Conservation (phyloP, 2,797 vertebrate genomes). For the Enteromius thamalakanensis region DNA sequence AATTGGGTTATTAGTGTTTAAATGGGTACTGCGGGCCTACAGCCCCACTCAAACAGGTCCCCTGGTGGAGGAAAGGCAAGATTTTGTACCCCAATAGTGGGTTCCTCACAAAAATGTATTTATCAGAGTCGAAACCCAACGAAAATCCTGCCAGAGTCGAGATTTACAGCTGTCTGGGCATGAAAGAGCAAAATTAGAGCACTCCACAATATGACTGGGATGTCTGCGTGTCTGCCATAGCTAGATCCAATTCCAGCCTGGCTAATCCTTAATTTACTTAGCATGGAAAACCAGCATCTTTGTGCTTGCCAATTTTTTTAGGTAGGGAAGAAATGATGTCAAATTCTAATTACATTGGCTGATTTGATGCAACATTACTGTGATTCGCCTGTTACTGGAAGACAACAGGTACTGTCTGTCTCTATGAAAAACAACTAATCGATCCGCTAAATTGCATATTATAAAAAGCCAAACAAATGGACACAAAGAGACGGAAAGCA, state of each 20-base stretch:
- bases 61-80: slow-evolving; percentile 56
- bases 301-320: slow-evolving; percentile 37
- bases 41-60: slow-evolving; percentile 64
- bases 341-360: slow-evolving; percentile 53
- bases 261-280: slow-evolving; percentile 56
- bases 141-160: slow-evolving; percentile 38
- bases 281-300: slow-evolving; percentile 38
- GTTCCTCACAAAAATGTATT: slow-evolving; percentile 50
- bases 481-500: slow-evolving; percentile 74
- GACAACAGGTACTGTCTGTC: slow-evolving; percentile 70
- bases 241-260: slow-evolving; percentile 52
- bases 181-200: slow-evolving; percentile 41
- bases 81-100: slow-evolving; percentile 38
- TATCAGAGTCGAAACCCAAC: slow-evolving; percentile 44
- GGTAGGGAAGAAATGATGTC: slow-evolving; percentile 49
- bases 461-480: slow-evolving; percentile 72
- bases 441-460: slow-evolving; percentile 70
- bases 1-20: slow-evolving; percentile 71
- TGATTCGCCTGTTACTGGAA: slow-evolving; percentile 51
- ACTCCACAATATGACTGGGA: slow-evolving; percentile 40
- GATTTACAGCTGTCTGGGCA: slow-evolving; percentile 49
- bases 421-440: slow-evolving; percentile 69
- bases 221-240: slow-evolving; percentile 43
- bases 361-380: slow-evolving; percentile 50
- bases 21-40: slow-evolving; percentile 62